Evolutionary conservation across 1,140 invertebrate species (phyloP).

Genomic region (Drosophila nebulosa): DNA sequence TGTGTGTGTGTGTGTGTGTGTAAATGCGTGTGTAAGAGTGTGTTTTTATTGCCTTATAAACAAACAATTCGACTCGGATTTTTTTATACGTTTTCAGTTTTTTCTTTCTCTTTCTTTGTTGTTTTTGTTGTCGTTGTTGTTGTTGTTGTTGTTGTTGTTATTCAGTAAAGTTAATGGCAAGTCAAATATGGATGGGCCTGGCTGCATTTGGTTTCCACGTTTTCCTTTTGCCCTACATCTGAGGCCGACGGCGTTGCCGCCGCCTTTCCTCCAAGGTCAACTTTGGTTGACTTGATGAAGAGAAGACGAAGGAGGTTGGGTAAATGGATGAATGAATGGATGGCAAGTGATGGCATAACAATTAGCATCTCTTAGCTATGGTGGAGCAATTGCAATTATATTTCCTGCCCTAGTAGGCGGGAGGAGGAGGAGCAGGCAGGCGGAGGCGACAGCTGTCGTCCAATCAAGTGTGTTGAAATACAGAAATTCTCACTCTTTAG

Average conservation of each 20-base stretch:
- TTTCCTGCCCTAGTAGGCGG: not conserved
- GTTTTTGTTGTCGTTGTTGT: not conserved
- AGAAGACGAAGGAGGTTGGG: not conserved
- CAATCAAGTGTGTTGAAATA: constrained; percentile 15
- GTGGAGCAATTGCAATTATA: constrained; percentile 23
- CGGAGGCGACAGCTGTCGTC: constrained; percentile 28
- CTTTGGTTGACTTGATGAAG: not conserved
- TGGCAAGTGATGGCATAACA: constrained; percentile 34
- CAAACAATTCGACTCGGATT: not conserved
- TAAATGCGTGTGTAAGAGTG: not conserved
- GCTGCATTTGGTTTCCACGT: not conserved
- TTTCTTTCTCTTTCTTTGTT: too few species aligned
- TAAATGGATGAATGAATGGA: not conserved
- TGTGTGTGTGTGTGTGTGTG: not conserved
- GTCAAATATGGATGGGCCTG: not conserved
- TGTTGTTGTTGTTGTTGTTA: not conserved
- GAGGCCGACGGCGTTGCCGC: too few species aligned
- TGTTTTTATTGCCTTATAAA: not conserved
- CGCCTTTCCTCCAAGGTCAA: constrained; percentile 28
- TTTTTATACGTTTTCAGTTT: not conserved
- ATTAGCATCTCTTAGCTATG: constrained; percentile 19
- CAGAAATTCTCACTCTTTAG: not conserved
- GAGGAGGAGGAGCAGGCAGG: not conserved
- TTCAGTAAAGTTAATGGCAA: not conserved
- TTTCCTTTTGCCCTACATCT: constrained; percentile 41